Percentiles rank a stretch among this genome's conserved stretches.
Evolutionary conservation across 2,113 vertebrate genomes (phyloP).

Genomic region (Stigmatopora nigra): DNA sequence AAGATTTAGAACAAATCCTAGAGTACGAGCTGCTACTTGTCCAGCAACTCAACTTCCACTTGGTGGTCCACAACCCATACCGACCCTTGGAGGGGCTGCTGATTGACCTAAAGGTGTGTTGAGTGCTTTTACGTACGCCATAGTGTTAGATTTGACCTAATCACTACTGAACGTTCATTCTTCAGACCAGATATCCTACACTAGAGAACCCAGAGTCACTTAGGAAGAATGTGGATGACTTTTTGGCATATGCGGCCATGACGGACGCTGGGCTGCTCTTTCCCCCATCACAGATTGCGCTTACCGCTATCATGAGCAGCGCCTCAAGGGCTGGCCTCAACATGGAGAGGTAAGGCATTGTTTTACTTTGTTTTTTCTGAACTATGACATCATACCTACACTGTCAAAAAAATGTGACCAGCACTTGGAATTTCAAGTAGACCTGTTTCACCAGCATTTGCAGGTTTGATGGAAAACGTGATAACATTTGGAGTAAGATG

Average conservation of each 20-base stretch:
- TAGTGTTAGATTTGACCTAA: background rate
- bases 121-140: too few species aligned
- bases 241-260: constrained; percentile 79
- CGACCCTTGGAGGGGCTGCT: constrained; percentile 92
- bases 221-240: constrained; percentile 89
- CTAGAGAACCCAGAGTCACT: constrained; percentile 89
- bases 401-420: too few species aligned
- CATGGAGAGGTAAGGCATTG: constrained; percentile 79
- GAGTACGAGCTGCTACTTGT: constrained; percentile 92
- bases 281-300: constrained; percentile 84
- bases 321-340: constrained; percentile 82
- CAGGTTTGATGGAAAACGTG: too few species aligned
- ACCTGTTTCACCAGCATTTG: too few species aligned
- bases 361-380: background rate
- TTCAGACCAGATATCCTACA: constrained; percentile 80
- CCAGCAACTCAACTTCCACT: constrained; percentile 93
- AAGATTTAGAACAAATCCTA: constrained; percentile 85
- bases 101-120: constrained; percentile 87
- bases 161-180: background rate
- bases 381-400: background rate
- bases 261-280: constrained; percentile 87
- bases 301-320: constrained; percentile 83
- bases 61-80: constrained; percentile 92
- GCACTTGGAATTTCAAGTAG: too few species aligned
- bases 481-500: too few species aligned